phyloP scores from a whole-genome alignment of 2,113 vertebrate genomes.

The Tychaedon coryphoeus region DNA sequence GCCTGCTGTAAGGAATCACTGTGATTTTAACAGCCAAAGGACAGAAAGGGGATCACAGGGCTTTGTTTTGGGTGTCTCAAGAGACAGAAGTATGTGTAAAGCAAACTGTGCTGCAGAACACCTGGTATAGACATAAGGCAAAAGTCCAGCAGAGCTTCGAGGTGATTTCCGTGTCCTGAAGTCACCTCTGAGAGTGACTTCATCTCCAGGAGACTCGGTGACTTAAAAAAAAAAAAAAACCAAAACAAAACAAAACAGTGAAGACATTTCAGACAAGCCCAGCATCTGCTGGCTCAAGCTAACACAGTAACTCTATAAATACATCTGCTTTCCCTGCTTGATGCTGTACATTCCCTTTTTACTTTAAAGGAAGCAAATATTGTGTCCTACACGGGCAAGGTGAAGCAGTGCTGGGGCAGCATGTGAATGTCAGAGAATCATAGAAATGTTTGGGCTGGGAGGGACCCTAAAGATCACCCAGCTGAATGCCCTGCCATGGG shows the following conservation, averaged over 20 bases:
- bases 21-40: background rate
- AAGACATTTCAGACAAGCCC: constrained; percentile 31
- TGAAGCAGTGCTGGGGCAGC: background rate
- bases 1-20: rapidly evolving
- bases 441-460: background rate
- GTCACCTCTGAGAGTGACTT: constrained; percentile 15
- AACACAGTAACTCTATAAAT: background rate
- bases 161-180: background rate
- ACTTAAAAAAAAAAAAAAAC: background rate
- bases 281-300: background rate
- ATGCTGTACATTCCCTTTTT: background rate
- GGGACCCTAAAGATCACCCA: background rate
- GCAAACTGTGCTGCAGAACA: background rate
- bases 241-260: background rate
- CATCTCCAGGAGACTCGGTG: background rate
- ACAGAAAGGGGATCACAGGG: background rate
- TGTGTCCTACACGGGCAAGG: background rate
- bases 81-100: background rate
- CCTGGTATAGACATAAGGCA: constrained; percentile 4
- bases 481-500: background rate
- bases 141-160: background rate
- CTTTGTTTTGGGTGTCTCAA: background rate
- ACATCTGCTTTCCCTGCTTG: background rate
- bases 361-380: background rate
- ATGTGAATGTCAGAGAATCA: too few relatives aligned